A percentile compares a stretch with the other conserved stretches of the same genome.
Conservation (phyloP, 2,888 invertebrate species). For the Drosophila basisetae region DNA sequence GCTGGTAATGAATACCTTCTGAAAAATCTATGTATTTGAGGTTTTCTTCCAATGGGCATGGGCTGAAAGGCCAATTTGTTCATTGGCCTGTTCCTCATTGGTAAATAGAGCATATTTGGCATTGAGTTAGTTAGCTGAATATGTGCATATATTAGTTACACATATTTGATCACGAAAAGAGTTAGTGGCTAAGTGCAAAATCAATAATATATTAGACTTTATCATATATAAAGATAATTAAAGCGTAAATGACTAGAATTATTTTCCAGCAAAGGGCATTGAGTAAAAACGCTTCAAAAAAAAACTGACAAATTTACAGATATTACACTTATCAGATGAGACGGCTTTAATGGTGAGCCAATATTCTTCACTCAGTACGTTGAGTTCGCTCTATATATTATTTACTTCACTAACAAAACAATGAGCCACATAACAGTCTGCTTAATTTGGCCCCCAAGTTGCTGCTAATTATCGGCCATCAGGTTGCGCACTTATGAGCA, state of each 20-base stretch:
- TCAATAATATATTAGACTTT: constrained; percentile 4
- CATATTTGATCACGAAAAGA: neutral
- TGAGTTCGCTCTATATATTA: neutral
- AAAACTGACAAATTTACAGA: neutral
- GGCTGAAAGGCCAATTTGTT: constrained; percentile 45
- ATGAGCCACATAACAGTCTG: constrained; percentile 7
- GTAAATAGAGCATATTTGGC: constrained; percentile 22
- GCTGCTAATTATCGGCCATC: constrained; percentile 57
- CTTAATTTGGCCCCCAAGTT: constrained; percentile 1
- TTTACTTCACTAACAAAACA: neutral
- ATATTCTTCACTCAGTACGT: neutral
- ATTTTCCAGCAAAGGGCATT: neutral
- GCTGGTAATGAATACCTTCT: constrained; percentile 70
- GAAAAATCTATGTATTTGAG: constrained; percentile 47
- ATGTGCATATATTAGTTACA: constrained; percentile 3
- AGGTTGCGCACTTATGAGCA: constrained; percentile 42
- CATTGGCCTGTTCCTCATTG: constrained; percentile 16
- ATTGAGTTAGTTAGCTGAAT: constrained; percentile 1
- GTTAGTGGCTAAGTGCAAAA: constrained; percentile 6
- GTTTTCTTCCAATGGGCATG: constrained; percentile 26
- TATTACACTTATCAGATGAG: neutral
- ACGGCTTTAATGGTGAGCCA: neutral
- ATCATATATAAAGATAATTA: neutral
- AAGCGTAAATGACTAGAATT: neutral
- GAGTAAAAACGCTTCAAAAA: neutral